Conservation (phyloP, 2,888 invertebrate genomes). For the Morinoia aosen region DNA sequence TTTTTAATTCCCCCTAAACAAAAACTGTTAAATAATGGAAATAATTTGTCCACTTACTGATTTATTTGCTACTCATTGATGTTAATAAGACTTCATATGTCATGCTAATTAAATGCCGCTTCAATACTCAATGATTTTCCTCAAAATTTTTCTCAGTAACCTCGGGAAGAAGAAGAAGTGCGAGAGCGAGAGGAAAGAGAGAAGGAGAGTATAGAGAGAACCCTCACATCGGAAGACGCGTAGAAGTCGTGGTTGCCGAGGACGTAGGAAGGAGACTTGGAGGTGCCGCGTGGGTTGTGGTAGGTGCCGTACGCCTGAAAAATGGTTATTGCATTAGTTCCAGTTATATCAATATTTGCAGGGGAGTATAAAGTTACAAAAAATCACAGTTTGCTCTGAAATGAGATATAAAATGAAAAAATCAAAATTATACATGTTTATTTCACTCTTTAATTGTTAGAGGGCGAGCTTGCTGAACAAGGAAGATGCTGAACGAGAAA, state of each 20-base stretch:
- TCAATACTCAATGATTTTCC: background rate
- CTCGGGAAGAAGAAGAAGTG: background rate
- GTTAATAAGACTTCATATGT: background rate
- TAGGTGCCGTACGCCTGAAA: background rate
- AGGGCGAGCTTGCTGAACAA: too few species aligned
- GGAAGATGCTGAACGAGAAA: too few species aligned
- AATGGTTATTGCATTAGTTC: background rate
- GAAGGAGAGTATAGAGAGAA: background rate
- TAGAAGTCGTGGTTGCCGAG: conserved; percentile 21
- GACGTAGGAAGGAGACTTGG: background rate
- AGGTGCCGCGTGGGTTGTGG: background rate
- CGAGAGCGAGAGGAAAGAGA: background rate
- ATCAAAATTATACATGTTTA: too few species aligned
- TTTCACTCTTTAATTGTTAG: too few species aligned
- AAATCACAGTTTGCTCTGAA: too few species aligned
- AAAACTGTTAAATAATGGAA: too few species aligned
- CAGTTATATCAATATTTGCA: too few species aligned
- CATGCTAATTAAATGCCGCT: background rate
- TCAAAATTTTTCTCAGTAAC: background rate
- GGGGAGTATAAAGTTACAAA: too few species aligned
- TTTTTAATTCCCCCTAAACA: too few species aligned
- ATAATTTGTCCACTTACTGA: too few species aligned
- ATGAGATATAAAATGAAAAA: too few species aligned
- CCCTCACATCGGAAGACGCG: conserved; percentile 4
- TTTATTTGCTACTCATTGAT: too few species aligned